These are phyloP conservation scores for Rattus rattus DNA, from an alignment of 2,113 vertebrate genomes.

Conservation along the genomic window DNA sequence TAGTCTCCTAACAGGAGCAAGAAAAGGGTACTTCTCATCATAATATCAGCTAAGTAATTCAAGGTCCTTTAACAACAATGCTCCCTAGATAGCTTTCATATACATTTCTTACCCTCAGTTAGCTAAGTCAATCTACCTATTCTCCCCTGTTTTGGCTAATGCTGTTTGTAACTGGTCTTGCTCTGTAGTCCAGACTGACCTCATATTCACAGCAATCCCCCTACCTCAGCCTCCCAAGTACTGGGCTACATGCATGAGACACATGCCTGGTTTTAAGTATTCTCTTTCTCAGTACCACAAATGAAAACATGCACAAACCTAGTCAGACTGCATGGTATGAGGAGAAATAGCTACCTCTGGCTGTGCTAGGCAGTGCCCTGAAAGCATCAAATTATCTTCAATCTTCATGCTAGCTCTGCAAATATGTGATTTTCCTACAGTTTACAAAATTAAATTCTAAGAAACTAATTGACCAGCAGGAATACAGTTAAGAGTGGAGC, in stretches of 20 bases:
- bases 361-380: constrained; percentile 2
- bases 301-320: background rate
- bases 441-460: constrained; percentile 40
- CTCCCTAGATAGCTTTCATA: constrained; percentile 9
- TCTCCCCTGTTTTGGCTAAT: background rate
- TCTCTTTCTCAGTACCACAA: constrained; percentile 19
- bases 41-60: background rate
- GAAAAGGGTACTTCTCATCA: background rate
- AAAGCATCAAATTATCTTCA: constrained; percentile 29
- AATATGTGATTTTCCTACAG: background rate
- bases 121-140: background rate
- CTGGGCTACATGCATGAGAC: no score
- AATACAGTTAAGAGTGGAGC: background rate
- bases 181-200: background rate
- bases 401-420: constrained; percentile 8
- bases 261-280: background rate
- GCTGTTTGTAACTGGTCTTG: background rate
- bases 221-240: background rate
- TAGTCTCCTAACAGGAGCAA: constrained; percentile 3
- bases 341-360: background rate
- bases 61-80: background rate
- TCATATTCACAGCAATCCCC: background rate
- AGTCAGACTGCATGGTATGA: background rate
- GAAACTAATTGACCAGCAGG: constrained; percentile 14
- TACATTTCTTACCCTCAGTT: constrained; percentile 18